These are phyloP conservation scores for Trididemnum miniatum DNA, from an alignment of 23 tunicate genomes.

Conservation along the genomic window DNA sequence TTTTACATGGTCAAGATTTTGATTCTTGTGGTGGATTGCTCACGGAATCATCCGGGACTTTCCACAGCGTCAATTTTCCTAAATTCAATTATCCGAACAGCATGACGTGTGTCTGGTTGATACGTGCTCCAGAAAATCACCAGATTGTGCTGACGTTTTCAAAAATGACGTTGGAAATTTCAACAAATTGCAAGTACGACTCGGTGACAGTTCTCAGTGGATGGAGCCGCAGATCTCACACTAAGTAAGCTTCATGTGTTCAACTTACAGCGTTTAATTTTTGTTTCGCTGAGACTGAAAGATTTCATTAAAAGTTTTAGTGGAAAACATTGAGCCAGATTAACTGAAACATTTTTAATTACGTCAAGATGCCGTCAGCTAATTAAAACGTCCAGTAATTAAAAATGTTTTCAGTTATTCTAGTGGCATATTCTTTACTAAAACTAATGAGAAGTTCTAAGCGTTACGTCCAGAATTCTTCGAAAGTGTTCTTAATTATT, in stretches of 20 bases:
- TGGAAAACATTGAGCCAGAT: no score
- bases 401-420: no score
- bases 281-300: neutral
- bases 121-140: conserved; percentile 35
- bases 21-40: conserved; percentile 85
- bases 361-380: no score
- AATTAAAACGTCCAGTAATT: no score
- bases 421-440: no score
- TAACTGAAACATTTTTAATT: no score
- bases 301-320: no score
- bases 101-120: conserved; percentile 77
- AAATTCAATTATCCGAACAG: conserved; percentile 71
- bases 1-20: conserved; percentile 37
- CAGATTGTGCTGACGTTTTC: conserved; percentile 39
- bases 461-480: no score
- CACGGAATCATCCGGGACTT: conserved; percentile 37
- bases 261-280: neutral
- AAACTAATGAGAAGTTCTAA: no score
- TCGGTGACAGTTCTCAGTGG: conserved; percentile 51
- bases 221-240: conserved; percentile 31
- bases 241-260: no score
- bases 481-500: no score
- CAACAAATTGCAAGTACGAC: conserved; percentile 70
- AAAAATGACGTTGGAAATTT: conserved; percentile 63
- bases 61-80: conserved; percentile 88